These are phyloP conservation scores for Coranthus polyacanthus DNA, from an alignment of 2,797 vertebrate species.

Conservation along the genomic window DNA sequence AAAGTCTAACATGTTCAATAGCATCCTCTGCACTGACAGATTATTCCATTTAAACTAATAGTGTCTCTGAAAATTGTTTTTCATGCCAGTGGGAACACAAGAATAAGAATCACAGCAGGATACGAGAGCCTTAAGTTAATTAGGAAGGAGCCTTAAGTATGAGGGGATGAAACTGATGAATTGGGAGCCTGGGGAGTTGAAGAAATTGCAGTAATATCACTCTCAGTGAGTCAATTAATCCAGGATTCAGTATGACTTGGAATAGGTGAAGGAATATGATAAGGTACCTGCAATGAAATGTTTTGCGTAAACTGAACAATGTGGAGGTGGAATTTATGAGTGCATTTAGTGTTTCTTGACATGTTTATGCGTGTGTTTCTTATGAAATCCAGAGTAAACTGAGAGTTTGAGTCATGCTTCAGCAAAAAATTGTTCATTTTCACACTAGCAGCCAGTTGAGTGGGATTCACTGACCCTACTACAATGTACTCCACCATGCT, in stretches of 20 bases:
- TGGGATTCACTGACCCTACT: background rate
- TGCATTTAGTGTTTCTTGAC: too few relatives aligned
- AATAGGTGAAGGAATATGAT: too few relatives aligned
- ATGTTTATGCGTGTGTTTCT: too few relatives aligned
- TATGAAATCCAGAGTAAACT: background rate
- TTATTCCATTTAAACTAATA: conserved; percentile 28
- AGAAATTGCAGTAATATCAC: background rate
- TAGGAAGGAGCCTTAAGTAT: conserved; percentile 15
- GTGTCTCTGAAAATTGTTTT: conserved; percentile 33
- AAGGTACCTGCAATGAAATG: too few relatives aligned
- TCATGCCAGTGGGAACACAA: conserved; percentile 30
- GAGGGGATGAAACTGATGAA: conserved; percentile 35
- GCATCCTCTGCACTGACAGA: background rate
- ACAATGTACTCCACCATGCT: background rate
- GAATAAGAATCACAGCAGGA: conserved; percentile 30
- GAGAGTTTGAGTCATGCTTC: background rate
- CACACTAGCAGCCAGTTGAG: background rate
- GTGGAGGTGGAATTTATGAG: too few relatives aligned
- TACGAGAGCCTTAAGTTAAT: conserved; percentile 22
- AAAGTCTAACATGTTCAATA: background rate
- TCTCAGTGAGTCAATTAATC: conserved; percentile 24
- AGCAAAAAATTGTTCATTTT: background rate
- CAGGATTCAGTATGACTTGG: background rate
- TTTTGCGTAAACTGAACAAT: too few relatives aligned
- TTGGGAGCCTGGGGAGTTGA: conserved; percentile 16